Evolutionary conservation across 1,140 invertebrate genomes (phyloP).

Genomic region (Gerris buenoi): DNA sequence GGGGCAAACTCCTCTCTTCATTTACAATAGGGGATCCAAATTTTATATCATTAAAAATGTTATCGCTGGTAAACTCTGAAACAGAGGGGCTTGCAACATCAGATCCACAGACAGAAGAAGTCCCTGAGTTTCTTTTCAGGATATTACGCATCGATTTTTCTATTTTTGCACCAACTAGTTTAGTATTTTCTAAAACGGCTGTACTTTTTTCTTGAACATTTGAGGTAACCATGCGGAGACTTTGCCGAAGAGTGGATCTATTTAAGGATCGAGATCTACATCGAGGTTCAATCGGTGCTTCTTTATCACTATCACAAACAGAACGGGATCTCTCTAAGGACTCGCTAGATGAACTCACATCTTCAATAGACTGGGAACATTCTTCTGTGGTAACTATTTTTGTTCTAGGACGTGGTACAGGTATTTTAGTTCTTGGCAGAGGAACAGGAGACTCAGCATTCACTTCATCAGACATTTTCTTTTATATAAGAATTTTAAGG

Average conservation of each 20-base stretch:
- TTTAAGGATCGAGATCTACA: not conserved
- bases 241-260: conserved; percentile 15
- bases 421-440: conserved; percentile 9
- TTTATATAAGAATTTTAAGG: too few relatives aligned
- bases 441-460: not conserved
- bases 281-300: not conserved
- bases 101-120: not conserved
- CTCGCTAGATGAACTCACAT: not conserved
- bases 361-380: not conserved
- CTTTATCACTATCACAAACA: too few relatives aligned
- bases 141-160: conserved; percentile 21
- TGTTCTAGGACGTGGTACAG: conserved; percentile 3
- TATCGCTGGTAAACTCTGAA: conserved; percentile 26
- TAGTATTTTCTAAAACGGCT: conserved; percentile 21
- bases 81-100: too few relatives aligned
- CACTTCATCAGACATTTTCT: conserved; percentile 2
- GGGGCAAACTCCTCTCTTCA: conserved; percentile 29
- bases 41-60: conserved; percentile 33
- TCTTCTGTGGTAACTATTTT: conserved; percentile 2
- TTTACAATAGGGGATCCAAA: conserved; percentile 32
- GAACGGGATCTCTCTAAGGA: not conserved
- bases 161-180: conserved; percentile 21
- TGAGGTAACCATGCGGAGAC: conserved; percentile 16
- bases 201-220: conserved; percentile 22
- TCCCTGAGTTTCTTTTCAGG: conserved; percentile 8